A percentile compares a stretch with the other conserved stretches of the same genome.
Conservation (phyloP, 2,113 vertebrate species). For the Pelvicachromis taeniatus region DNA sequence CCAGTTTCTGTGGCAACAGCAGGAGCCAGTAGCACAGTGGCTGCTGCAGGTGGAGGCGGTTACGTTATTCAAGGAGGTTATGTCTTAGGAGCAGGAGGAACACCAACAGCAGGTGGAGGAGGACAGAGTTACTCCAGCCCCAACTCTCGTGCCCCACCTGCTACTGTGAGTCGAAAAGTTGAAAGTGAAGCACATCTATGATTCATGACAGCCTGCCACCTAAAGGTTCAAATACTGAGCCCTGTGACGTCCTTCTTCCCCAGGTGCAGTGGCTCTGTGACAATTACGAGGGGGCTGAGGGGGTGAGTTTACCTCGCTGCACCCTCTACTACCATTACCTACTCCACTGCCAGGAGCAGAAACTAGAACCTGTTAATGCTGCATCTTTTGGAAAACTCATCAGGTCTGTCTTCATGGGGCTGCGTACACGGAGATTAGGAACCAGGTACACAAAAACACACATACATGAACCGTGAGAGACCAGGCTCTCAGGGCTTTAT, state of each 20-base stretch:
- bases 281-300: slow-evolving; percentile 90
- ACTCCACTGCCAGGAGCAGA: slow-evolving; percentile 91
- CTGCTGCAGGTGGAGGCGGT: slow-evolving; percentile 51
- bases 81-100: slow-evolving; percentile 72
- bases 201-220: neutral
- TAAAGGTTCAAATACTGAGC: neutral
- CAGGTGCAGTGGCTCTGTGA: slow-evolving; percentile 91
- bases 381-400: slow-evolving; percentile 93
- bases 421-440: slow-evolving; percentile 84
- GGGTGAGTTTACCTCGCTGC: slow-evolving; percentile 87
- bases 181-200: neutral
- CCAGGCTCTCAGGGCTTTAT: neutral
- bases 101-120: slow-evolving; percentile 48
- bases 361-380: slow-evolving; percentile 88
- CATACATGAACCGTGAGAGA: neutral
- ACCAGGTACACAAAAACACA: slow-evolving; percentile 73
- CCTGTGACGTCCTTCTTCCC: neutral
- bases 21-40: slow-evolving; percentile 28
- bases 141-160: slow-evolving; percentile 87
- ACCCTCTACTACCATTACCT: slow-evolving; percentile 93
- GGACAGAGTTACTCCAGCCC: slow-evolving; percentile 82
- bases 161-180: slow-evolving; percentile 78
- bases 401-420: slow-evolving; percentile 88
- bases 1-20: slow-evolving; percentile 65
- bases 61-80: slow-evolving; percentile 84